phyloP scores from a whole-genome alignment of 2,888 invertebrate genomes.

The Deilephila porcellus region DNA sequence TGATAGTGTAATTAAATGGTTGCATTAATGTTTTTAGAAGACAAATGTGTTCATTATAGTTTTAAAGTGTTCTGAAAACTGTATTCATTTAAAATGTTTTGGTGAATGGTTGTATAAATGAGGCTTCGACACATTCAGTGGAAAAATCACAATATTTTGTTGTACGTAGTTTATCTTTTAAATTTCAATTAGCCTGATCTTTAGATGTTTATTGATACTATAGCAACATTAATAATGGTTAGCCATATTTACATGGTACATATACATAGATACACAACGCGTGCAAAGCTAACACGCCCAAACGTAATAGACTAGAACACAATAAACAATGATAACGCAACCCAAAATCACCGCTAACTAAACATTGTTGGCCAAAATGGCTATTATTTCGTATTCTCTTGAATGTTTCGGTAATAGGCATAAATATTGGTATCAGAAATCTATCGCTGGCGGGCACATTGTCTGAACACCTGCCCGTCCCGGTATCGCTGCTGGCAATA shows the following conservation, averaged over 20 bases:
- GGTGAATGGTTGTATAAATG: too few species aligned
- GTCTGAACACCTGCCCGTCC: constrained; percentile 79
- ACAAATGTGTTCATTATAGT: too few species aligned
- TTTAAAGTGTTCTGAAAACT: too few species aligned
- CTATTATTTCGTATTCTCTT: constrained; percentile 65
- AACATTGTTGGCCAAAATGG: constrained; percentile 54
- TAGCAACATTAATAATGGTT: too few species aligned
- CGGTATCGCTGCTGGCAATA: constrained; percentile 69
- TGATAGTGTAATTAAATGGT: not conserved
- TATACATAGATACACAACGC: too few species aligned
- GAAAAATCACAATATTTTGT: too few species aligned
- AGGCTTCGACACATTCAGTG: too few species aligned
- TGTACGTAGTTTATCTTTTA: too few species aligned
- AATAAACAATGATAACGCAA: constrained; percentile 31
- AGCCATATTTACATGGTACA: too few species aligned
- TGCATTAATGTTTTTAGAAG: not conserved
- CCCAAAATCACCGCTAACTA: constrained; percentile 36
- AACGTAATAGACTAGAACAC: not conserved
- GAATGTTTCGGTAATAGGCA: constrained; percentile 76
- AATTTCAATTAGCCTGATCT: too few species aligned
- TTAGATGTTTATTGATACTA: too few species aligned
- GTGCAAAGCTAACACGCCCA: not conserved
- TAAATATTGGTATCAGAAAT: constrained; percentile 81
- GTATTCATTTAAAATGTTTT: too few species aligned
- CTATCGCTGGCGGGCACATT: constrained; percentile 77